Percentiles rank a stretch among this genome's conserved stretches.
phyloP scores from a whole-genome alignment of 2,113 vertebrate genomes.

The Laticauda laticaudata region DNA sequence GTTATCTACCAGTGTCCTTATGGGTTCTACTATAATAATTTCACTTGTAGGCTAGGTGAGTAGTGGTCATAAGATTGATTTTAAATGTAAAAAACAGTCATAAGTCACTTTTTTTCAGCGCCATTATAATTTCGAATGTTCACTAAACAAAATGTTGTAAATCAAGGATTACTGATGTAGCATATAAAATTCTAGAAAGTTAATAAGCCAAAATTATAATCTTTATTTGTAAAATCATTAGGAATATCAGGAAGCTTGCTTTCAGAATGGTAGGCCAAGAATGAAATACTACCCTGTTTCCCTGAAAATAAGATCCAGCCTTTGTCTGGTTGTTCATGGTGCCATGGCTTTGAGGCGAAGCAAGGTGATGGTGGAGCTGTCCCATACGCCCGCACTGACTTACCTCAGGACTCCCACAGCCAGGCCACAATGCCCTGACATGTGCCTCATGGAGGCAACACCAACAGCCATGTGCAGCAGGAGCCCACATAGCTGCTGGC shows the following conservation, averaged over 20 bases:
- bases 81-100: neutral
- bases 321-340: too few species aligned
- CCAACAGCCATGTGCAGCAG: too few species aligned
- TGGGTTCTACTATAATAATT: constrained; percentile 26
- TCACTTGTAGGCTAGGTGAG: constrained; percentile 58
- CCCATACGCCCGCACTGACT: too few species aligned
- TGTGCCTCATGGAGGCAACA: too few species aligned
- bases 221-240: neutral
- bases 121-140: neutral
- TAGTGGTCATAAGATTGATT: neutral
- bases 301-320: too few species aligned
- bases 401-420: too few species aligned
- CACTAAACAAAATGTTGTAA: neutral
- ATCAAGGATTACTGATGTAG: neutral
- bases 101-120: neutral
- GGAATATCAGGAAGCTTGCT: neutral
- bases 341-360: too few species aligned
- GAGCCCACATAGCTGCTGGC: too few species aligned
- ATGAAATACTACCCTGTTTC: neutral
- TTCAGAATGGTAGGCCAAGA: neutral
- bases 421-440: too few species aligned
- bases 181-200: neutral
- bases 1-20: constrained; percentile 25
- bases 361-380: too few species aligned
- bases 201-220: neutral